These are phyloP conservation scores for Ephestia elutella DNA, from an alignment of 1,140 invertebrate genomes.

Conservation along the genomic window DNA sequence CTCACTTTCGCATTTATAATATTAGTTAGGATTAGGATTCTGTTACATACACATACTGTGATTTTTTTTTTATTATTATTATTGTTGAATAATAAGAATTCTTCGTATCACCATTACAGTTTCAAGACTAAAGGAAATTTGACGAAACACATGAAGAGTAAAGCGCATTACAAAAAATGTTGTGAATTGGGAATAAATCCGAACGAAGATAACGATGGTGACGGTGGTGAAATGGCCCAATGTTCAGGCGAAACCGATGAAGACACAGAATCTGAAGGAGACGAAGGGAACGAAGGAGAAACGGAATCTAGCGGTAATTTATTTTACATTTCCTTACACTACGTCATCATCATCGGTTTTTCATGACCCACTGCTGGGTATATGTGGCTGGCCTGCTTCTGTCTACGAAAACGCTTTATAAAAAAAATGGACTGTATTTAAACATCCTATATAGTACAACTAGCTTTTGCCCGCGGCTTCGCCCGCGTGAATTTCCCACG, in stretches of 20 bases:
- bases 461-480: too few species aligned
- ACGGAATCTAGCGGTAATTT: slow-evolving; percentile 77
- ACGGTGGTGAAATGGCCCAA: slow-evolving; percentile 68
- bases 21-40: too few species aligned
- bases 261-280: slow-evolving; percentile 79
- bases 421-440: too few species aligned
- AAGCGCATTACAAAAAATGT: slow-evolving; percentile 96
- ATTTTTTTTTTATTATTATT: too few species aligned
- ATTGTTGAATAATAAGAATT: too few species aligned
- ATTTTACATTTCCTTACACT: neutral
- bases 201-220: slow-evolving; percentile 81
- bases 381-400: too few species aligned
- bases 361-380: too few species aligned
- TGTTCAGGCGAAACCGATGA: slow-evolving; percentile 75
- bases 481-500: too few species aligned
- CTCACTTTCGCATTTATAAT: too few species aligned
- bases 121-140: slow-evolving; percentile 99
- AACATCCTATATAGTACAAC: too few species aligned
- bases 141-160: slow-evolving; percentile 99
- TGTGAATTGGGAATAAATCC: slow-evolving; percentile 86
- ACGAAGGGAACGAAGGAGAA: slow-evolving; percentile 82
- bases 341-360: neutral
- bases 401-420: too few species aligned
- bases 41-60: too few species aligned
- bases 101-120: slow-evolving; percentile 67